Percentiles rank a stretch among this genome's conserved stretches.
Evolutionary conservation across 2,888 invertebrate genomes (phyloP).

Genomic region (Andrena bucephala): DNA sequence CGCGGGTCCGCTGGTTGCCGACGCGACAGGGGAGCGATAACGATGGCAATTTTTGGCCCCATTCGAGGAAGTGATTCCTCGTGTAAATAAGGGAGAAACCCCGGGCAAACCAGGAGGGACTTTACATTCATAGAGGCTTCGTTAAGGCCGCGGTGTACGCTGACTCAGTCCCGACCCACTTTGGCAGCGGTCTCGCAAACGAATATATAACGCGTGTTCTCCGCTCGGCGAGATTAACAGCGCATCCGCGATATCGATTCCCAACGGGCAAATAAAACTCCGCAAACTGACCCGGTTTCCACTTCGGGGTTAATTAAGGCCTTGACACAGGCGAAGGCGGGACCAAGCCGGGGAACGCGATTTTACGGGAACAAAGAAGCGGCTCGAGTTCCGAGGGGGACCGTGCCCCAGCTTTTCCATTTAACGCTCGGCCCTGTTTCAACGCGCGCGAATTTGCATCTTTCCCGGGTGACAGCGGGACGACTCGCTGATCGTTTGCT

Average conservation of each 20-base stretch:
- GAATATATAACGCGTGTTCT: too few relatives aligned
- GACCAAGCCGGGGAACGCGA: slow-evolving; percentile 12
- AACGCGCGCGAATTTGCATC: not conserved
- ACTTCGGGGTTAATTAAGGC: slow-evolving; percentile 27
- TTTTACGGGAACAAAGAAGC: slow-evolving; percentile 11
- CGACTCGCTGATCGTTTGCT: not conserved
- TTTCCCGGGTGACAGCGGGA: not conserved
- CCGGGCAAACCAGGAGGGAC: not conserved
- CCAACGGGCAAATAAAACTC: slow-evolving; percentile 32
- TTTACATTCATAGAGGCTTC: not conserved
- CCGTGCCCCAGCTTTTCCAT: not conserved
- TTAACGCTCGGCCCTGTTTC: not conserved
- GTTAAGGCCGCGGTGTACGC: not conserved
- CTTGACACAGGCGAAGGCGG: slow-evolving; percentile 26
- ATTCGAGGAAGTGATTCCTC: not conserved
- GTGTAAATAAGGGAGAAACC: not conserved
- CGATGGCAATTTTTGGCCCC: not conserved
- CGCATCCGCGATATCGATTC: slow-evolving; percentile 38
- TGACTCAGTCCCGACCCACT: not conserved
- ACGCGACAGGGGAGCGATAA: not conserved
- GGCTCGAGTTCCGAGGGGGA: not conserved
- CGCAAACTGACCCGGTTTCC: slow-evolving; percentile 38
- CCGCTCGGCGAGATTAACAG: slow-evolving; percentile 31
- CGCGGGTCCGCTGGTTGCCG: not conserved
- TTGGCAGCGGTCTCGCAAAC: not conserved